Base-by-base conservation (phyloP, 2,113 vertebrate species). In the Microtus oregoni region DNA sequence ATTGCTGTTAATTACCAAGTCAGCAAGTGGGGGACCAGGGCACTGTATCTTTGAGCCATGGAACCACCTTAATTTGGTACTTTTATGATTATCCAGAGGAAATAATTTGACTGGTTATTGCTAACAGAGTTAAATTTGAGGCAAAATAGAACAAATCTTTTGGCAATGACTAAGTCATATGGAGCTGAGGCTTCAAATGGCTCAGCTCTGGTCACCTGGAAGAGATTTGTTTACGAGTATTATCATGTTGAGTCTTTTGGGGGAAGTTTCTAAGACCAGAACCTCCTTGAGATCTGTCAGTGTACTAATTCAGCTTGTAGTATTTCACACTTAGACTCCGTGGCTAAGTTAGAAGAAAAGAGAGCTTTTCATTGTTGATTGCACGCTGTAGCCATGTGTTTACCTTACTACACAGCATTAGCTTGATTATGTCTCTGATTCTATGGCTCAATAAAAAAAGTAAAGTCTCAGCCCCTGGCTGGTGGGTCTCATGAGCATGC, bases 1-100 rank as follows among this genome's bases (percentile, higher is more conserved):
- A 97, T 98, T 98, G 97, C 89, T 24, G 81, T 97, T 98, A 97
- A 98, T 98, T 96, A 87, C 90, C 92, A 97, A 96, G 73, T 90
- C 95, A 95, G 94, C 19, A 38, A 95, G 79, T 95, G 89, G 91
- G 94, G 72, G 77, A 76, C 98, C 97, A 96, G 93, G 44, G 77
- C 94, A 94, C 97, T 94, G 35, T 94, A 41, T 75, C 94, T 97
- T 98, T 93, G 97, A 95, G 52, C 75, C 92, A 75, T 41, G 94
- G 94, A 97, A 20, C 85, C 81, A 67, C 96, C 98, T 94, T 95
- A 95, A 98, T 98, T 92, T 97, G 68, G 87, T 96, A 94, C 12
- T 95, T 92, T 41, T 32, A 63, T 65, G 63, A 92, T 87, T 94
- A 95, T 94, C 90, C 89, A 94, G 82, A 95, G 90, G 92, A 97